Evolutionary conservation across 2,797 vertebrate species (phyloP).

Genomic region (Capromys pilorides): DNA sequence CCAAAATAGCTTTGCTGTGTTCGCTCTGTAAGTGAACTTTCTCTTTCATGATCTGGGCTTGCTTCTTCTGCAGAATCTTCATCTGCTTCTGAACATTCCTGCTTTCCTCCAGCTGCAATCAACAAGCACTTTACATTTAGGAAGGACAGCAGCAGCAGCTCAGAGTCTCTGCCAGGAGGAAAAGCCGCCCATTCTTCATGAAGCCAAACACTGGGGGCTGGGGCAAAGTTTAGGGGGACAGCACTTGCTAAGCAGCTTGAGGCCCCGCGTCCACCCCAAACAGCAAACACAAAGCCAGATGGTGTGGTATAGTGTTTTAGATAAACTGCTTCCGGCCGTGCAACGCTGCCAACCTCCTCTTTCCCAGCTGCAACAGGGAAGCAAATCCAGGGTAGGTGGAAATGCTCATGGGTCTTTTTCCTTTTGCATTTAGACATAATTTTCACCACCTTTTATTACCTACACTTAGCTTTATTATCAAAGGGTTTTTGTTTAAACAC

Average conservation of each 20-base stretch:
- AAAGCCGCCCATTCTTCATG: neutral
- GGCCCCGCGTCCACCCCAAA: neutral
- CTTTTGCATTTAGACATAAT: neutral
- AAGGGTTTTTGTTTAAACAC: neutral
- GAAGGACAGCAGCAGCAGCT: neutral
- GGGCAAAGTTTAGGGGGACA: neutral
- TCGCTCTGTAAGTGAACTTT: constrained; percentile 97
- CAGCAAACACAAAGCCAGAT: neutral
- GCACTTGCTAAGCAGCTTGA: neutral
- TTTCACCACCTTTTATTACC: constrained; percentile 22
- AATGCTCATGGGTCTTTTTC: neutral
- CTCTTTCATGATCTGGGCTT: constrained; percentile 97
- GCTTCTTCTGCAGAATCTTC: constrained; percentile 97
- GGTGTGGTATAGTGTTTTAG: neutral
- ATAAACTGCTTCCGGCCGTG: neutral
- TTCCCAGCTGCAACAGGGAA: neutral
- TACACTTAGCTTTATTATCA: neutral
- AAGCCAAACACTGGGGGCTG: neutral
- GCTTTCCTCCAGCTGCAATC: constrained; percentile 94
- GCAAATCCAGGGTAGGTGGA: neutral
- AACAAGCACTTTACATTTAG: constrained; percentile 73
- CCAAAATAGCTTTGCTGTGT: constrained; percentile 98
- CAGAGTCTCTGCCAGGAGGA: neutral
- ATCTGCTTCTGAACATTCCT: constrained; percentile 97
- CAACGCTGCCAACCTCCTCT: constrained; percentile 11